phyloP scores from a whole-genome alignment of 2,888 invertebrate genomes.

The Epistrophe grossulariae region DNA sequence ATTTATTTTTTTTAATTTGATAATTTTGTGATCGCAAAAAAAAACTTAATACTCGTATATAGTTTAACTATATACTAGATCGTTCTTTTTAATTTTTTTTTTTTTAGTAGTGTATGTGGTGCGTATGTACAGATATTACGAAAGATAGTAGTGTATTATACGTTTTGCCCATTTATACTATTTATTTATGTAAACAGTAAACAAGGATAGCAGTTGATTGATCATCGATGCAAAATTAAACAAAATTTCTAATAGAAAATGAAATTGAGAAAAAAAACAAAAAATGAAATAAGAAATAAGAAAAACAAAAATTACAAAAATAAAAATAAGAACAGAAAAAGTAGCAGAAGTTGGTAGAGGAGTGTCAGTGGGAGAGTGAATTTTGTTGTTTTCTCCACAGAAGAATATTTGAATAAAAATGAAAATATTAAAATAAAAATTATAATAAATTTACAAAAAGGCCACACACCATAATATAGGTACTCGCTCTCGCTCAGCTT shows the following conservation, averaged over 20 bases:
- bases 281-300: slow-evolving; percentile 22
- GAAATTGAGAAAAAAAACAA: slow-evolving; percentile 53
- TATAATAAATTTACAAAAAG: slow-evolving; percentile 59
- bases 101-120: slow-evolving; percentile 74
- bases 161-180: slow-evolving; percentile 74
- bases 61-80: slow-evolving; percentile 58
- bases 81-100: slow-evolving; percentile 12
- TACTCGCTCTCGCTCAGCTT: slow-evolving; percentile 46
- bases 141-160: slow-evolving; percentile 75
- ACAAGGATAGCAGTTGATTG: slow-evolving; percentile 64
- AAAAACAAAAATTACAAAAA: slow-evolving; percentile 38
- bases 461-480: slow-evolving; percentile 73
- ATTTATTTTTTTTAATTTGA: slow-evolving; percentile 67
- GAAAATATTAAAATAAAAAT: slow-evolving; percentile 30
- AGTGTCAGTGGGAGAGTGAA: slow-evolving; percentile 48
- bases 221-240: slow-evolving; percentile 75
- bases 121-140: slow-evolving; percentile 75
- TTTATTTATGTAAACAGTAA: slow-evolving; percentile 67
- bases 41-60: slow-evolving; percentile 34
- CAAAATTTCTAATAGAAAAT: slow-evolving; percentile 70
- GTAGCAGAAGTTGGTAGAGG: background rate
- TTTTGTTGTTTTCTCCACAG: slow-evolving; percentile 6
- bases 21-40: slow-evolving; percentile 47
- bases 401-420: slow-evolving; percentile 30
- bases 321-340: slow-evolving; percentile 39